Base-by-base conservation (phyloP, 2,797 vertebrate genomes). In the Toxotes lorentzi region DNA sequence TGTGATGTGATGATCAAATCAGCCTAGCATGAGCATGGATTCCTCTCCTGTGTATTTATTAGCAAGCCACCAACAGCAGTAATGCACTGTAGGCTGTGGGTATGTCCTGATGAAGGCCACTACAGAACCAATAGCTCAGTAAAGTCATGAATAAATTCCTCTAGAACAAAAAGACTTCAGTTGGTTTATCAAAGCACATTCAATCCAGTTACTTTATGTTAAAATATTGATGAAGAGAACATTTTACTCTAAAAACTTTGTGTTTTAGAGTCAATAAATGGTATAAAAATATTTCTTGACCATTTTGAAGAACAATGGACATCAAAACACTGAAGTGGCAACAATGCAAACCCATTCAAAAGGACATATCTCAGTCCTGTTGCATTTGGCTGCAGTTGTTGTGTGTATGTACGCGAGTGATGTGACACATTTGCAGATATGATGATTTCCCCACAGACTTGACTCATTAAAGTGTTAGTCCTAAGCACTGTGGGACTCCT, bases 381-480 rank as follows among this genome's bases (percentile, higher is more conserved):
- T n/a, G 38, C 21, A 38, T 59, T 45, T 53, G 32, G 4, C 13
- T 76, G 48, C n/a, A 40, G 32, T 45, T n/a, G 1, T 2, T 73
- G 32, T 66, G 30, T 84, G 34, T 24, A 3, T 66, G 43, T 48
- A n/a, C 24, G 47, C 2, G 4, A 1, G 11, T 34, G 23, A 32
- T 72, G 58, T 54, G 41, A 53, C 27, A 59, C 24, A 23, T 73
- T 74, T 75, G 16, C 50, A 51, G 30, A 68, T 48, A 57, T 57
- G 57, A 40, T 89, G 71, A 91, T 89, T 90, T 91, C 91, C 89
- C 91, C 16, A 41, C 8, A 65, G 91, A 64, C 77, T 24, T 72
- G 9, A 40, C 83, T 86, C 69, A 85, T 91, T 89, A 88, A 59
- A 41, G 54, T 13, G 69, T 70, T 32, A 21, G 66, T 73, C 64